Evolutionary conservation across 2,888 invertebrate genomes (phyloP).

Genomic region (Drosophila ezoana): DNA sequence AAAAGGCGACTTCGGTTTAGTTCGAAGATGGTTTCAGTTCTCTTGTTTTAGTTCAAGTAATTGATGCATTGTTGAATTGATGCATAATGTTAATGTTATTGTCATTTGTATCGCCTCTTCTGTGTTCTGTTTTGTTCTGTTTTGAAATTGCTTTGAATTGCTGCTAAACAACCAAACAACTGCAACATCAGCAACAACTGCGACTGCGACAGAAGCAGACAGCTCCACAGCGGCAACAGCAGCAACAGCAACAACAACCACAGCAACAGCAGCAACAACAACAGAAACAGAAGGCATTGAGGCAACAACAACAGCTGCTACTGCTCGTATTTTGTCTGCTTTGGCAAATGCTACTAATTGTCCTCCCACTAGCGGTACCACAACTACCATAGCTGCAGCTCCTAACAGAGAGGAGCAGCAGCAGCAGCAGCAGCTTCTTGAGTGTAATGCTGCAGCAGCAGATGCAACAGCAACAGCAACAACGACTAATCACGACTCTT

Average conservation of each 20-base stretch:
- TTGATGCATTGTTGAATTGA: constrained; percentile 32
- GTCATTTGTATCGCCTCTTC: constrained; percentile 80
- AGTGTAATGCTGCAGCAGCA: constrained; percentile 73
- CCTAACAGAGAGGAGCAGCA: constrained; percentile 64
- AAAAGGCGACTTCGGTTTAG: constrained; percentile 26
- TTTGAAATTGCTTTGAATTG: constrained; percentile 68
- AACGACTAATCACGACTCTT: constrained; percentile 85
- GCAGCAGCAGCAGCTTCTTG: constrained; percentile 77
- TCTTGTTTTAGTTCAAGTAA: constrained; percentile 37
- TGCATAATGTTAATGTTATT: constrained; percentile 60
- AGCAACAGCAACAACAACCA: constrained; percentile 35
- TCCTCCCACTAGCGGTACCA: constrained; percentile 67
- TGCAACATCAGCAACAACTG: constrained; percentile 54
- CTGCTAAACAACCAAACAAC: constrained; percentile 62
- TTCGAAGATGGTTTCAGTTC: constrained; percentile 53
- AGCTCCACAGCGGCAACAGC: constrained; percentile 47
- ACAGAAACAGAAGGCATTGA: constrained; percentile 74
- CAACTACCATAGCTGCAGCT: constrained; percentile 66
- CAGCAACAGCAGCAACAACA: constrained; percentile 67
- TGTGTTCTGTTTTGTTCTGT: constrained; percentile 76
- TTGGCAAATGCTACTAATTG: constrained; percentile 62
- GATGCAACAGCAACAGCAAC: constrained; percentile 64
- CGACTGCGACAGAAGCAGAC: constrained; percentile 63
- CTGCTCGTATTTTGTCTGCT: constrained; percentile 64
- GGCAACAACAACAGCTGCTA: constrained; percentile 47